Evolutionary conservation across 2,888 invertebrate species (phyloP).

Genomic region (Smittia sp.): DNA sequence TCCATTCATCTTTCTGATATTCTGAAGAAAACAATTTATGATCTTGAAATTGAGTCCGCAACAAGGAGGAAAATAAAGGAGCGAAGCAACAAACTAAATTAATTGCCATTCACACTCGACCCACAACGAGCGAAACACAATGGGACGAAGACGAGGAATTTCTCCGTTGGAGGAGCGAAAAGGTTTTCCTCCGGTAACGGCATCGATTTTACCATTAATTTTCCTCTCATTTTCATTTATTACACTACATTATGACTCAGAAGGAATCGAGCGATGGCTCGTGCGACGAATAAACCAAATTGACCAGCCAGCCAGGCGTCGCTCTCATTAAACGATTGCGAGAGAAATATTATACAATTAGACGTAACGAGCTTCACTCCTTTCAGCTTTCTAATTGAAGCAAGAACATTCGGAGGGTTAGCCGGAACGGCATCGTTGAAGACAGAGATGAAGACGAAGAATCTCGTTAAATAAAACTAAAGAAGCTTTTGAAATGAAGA

Average conservation of each 20-base stretch:
- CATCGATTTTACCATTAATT: constrained; percentile 16
- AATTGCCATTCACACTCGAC: constrained; percentile 9
- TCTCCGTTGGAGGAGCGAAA: background rate
- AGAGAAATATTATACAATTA: constrained; percentile 1
- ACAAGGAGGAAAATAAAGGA: background rate
- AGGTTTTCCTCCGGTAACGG: background rate
- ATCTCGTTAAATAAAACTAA: too few relatives aligned
- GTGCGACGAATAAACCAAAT: constrained; percentile 3
- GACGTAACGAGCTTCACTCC: background rate
- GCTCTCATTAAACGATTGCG: background rate
- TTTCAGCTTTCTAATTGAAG: background rate
- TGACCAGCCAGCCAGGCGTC: background rate
- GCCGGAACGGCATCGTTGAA: too few relatives aligned
- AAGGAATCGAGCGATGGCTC: background rate
- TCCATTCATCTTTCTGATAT: too few relatives aligned
- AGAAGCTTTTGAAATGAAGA: too few relatives aligned
- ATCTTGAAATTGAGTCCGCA: background rate
- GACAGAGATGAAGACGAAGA: too few relatives aligned
- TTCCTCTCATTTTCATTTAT: constrained; percentile 10
- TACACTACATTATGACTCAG: constrained; percentile 1
- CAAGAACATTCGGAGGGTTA: too few relatives aligned
- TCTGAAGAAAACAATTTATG: constrained; percentile 8
- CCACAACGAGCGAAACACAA: background rate
- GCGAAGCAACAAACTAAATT: constrained; percentile 29
- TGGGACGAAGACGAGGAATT: background rate